Evolutionary conservation across 2,113 vertebrate genomes (phyloP), one percentile per base, ranked within the genome.

Genomic region (Oxyura jamaicensis): DNA sequence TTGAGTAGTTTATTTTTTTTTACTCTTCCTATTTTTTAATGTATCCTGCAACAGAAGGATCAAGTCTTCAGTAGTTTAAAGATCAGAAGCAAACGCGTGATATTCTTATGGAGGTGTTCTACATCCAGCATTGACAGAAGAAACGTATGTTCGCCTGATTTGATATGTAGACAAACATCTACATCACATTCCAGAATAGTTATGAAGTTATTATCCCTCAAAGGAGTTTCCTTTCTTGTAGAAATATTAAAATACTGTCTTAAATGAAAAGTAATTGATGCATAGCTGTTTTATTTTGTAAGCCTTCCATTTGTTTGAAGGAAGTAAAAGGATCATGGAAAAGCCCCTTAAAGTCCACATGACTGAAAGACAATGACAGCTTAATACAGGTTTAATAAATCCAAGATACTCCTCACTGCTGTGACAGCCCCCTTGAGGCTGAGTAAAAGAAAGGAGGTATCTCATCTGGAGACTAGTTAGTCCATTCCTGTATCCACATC

Each of bases 251-350:
- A 84, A 79, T 68, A 88, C 2, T 60, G 20, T 87, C 29, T 73
- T 69, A 55, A 59, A 19, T 85, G 46, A 59, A 68, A 80, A 35
- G 21, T 80, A 28, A 13, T 62, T 79, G 48, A 42, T 75, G 35
- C 26, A 87, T 26, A 87, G 62, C 42, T 52, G 46, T 77, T 95
- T 95, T 95, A 92, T 95, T 94, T 93, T 39, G 48, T 33, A 65
- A 83, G 20, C 26, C 17, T 94, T 90, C 46, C 55, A 50, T 83
- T 13, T 58, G 50, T 92, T 78, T 77, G 31, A 78, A 92, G 79
- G 41, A 56, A 74, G 26, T 58, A 62, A 84, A 85, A 42, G 41
- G 63, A 52, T 63, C 10, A 31, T 4, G 13, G n/a, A 50, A 85
- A 85, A 88, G 63, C 56, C 50, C 66, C 33, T 68, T 65, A 10